Percentiles rank a stretch among this genome's conserved stretches.
phyloP scores from a whole-genome alignment of 2,888 invertebrate genomes.

The Nephrotoma guestfalica region DNA sequence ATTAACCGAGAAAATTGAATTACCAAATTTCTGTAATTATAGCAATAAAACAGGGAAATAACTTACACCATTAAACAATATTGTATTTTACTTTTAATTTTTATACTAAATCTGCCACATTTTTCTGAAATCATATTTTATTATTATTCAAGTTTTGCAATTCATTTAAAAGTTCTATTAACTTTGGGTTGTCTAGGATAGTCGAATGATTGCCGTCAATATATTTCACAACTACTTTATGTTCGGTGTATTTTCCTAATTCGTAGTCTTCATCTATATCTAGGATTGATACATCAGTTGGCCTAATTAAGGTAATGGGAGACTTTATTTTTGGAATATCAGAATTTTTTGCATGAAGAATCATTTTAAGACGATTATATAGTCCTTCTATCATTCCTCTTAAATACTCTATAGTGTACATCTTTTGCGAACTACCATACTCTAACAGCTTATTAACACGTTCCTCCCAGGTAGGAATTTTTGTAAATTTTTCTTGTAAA shows the following conservation, averaged over 20 bases:
- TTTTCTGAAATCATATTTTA: no score
- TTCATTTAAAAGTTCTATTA: conserved; percentile 46
- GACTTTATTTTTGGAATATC: conserved; percentile 37
- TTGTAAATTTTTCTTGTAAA: conserved; percentile 31
- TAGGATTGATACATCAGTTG: conserved; percentile 39
- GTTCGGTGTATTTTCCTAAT: conserved; percentile 40
- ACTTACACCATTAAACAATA: no score
- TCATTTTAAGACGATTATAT: conserved; percentile 21
- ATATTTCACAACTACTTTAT: conserved; percentile 41
- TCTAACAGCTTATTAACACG: conserved; percentile 38
- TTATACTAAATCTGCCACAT: no score
- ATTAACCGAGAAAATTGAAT: no score
- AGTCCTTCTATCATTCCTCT: conserved; percentile 28
- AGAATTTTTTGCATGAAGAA: conserved; percentile 18
- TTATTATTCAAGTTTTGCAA: neutral
- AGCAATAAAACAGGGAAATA: no score
- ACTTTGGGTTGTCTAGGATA: conserved; percentile 50
- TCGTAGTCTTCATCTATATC: conserved; percentile 50
- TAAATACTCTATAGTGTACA: conserved; percentile 32
- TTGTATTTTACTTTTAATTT: no score
- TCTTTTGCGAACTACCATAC: conserved; percentile 28
- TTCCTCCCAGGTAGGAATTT: conserved; percentile 40
- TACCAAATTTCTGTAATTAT: no score
- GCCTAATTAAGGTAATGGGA: conserved; percentile 45
- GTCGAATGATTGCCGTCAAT: conserved; percentile 58